These are phyloP conservation scores for Asobara japonica DNA, from an alignment of 1,140 invertebrate species.

Conservation along the genomic window DNA sequence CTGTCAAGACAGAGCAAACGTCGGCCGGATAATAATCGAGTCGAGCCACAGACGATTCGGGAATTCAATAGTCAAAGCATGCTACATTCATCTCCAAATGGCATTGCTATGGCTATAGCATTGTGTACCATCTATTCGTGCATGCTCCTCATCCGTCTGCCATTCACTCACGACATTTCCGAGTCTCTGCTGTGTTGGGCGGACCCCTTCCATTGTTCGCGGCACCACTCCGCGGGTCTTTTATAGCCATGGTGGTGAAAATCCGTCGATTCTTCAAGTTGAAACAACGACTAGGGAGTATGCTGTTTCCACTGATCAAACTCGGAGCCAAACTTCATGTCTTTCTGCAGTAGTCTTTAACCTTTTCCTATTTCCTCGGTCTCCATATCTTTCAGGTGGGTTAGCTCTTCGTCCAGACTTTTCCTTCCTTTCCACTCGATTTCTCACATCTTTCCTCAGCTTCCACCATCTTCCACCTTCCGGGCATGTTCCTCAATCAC, in stretches of 20 bases:
- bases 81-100: conserved; percentile 54
- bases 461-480: too few relatives aligned
- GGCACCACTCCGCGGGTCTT: neutral
- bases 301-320: too few relatives aligned
- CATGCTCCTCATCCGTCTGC: conserved; percentile 58
- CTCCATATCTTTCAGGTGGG: too few relatives aligned
- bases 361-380: too few relatives aligned
- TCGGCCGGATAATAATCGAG: conserved; percentile 25
- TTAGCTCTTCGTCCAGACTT: too few relatives aligned
- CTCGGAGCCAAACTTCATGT: too few relatives aligned
- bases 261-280: conserved; percentile 22
- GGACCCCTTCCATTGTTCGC: conserved; percentile 24
- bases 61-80: conserved; percentile 18
- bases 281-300: conserved; percentile 22
- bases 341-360: too few relatives aligned
- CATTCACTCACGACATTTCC: conserved; percentile 58
- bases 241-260: neutral
- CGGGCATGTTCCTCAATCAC: too few relatives aligned
- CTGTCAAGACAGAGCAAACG: neutral
- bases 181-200: conserved; percentile 53
- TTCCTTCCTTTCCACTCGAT: too few relatives aligned
- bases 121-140: conserved; percentile 48
- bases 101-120: conserved; percentile 34
- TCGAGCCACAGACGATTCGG: neutral
- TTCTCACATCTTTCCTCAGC: too few relatives aligned